These are phyloP conservation scores for Pyrrhosoma nymphula DNA, from an alignment of 2,888 invertebrate species.

Conservation along the genomic window DNA sequence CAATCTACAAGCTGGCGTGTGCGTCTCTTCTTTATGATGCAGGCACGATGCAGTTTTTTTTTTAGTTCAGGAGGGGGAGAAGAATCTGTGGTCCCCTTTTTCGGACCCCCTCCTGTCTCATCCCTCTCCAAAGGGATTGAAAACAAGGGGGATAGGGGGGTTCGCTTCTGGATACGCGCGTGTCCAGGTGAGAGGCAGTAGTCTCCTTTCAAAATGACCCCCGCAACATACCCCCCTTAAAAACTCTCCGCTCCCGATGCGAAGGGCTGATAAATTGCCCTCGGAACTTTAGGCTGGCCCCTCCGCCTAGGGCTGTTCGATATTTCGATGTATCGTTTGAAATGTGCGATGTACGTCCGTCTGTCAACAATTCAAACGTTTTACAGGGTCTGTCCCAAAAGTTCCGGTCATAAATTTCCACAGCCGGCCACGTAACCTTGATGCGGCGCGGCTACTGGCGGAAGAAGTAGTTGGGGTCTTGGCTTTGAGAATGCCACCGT, in stretches of 20 bases:
- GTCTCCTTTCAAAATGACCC: too few relatives aligned
- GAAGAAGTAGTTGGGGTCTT: too few relatives aligned
- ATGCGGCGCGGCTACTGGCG: too few relatives aligned
- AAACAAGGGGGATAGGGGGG: too few relatives aligned
- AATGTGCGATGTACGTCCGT: too few relatives aligned
- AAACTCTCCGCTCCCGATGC: neutral
- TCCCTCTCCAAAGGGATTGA: neutral
- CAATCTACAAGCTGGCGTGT: neutral
- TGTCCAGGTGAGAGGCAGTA: neutral
- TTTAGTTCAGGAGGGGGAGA: neutral
- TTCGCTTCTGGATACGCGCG: neutral
- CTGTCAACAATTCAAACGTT: too few relatives aligned
- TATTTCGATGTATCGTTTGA: neutral
- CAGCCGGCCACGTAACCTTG: too few relatives aligned
- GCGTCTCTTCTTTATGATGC: neutral
- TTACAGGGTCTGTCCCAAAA: too few relatives aligned
- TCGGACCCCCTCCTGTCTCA: neutral
- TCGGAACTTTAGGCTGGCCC: too few relatives aligned
- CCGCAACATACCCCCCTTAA: neutral
- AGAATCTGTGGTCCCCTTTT: neutral
- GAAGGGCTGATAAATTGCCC: too few relatives aligned
- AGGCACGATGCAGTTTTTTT: neutral
- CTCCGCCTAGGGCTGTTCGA: neutral
- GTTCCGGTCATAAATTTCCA: too few relatives aligned
- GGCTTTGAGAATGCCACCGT: too few relatives aligned